These are phyloP conservation scores for Cygnus olor DNA, from an alignment of 2,797 vertebrate species.

Conservation along the genomic window DNA sequence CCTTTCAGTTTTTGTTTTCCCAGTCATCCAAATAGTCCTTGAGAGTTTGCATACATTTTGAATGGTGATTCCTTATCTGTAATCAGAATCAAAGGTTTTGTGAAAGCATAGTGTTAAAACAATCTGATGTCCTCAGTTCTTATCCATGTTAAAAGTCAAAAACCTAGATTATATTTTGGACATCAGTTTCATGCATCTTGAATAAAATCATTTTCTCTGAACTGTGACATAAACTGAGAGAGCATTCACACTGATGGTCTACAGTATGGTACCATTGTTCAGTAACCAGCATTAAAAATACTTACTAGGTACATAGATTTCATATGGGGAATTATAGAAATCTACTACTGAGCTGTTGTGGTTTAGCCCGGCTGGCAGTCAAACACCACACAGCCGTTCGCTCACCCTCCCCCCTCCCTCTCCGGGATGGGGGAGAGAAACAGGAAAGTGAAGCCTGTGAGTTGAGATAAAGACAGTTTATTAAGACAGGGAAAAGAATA, in stretches of 20 bases:
- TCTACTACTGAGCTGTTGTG: neutral
- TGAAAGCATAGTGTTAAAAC: neutral
- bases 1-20: neutral
- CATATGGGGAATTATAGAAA: neutral
- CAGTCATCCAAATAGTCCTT: neutral
- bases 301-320: neutral
- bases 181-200: neutral
- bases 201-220: neutral
- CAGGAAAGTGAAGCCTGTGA: too few relatives aligned
- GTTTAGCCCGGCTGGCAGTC: too few relatives aligned
- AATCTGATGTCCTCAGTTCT: neutral
- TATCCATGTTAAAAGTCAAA: neutral
- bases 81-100: neutral
- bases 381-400: too few relatives aligned
- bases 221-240: neutral
- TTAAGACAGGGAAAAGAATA: too few relatives aligned
- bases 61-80: neutral
- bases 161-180: neutral
- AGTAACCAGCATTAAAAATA: neutral
- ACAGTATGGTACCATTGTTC: neutral
- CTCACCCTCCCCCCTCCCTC: too few relatives aligned
- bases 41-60: neutral
- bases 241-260: accelerated
- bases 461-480: too few relatives aligned
- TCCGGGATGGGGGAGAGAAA: too few relatives aligned